A percentile compares a stretch with the other conserved stretches of the same genome.
phyloP scores from a whole-genome alignment of 2,888 invertebrate genomes.

The Chouioia cunea region DNA sequence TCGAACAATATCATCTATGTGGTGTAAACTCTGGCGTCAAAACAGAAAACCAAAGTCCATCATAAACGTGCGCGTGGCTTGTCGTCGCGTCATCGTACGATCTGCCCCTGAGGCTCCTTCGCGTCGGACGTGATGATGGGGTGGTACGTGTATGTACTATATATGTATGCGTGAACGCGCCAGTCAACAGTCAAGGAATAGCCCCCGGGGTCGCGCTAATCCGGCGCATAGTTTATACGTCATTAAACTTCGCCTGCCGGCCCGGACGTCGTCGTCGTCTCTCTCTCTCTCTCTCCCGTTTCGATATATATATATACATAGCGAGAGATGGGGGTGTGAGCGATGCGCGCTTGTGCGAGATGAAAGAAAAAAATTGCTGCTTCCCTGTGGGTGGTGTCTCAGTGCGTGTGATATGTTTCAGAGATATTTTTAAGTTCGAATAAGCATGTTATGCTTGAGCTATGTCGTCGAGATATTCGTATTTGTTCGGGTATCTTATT shows the following conservation, averaged over 20 bases:
- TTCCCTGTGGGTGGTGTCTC: neutral
- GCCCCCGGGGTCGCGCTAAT: constrained; percentile 58
- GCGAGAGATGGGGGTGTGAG: too few species aligned
- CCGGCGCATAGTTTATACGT: constrained; percentile 69
- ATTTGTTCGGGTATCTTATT: too few species aligned
- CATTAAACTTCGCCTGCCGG: constrained; percentile 62
- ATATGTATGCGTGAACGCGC: constrained; percentile 17
- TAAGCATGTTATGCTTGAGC: too few species aligned
- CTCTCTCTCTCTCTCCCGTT: neutral
- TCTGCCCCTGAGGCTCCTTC: constrained; percentile 23
- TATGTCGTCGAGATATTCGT: too few species aligned
- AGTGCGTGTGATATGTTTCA: too few species aligned
- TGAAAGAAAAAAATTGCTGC: too few species aligned
- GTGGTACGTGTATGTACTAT: neutral
- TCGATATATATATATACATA: neutral
- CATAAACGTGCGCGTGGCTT: constrained; percentile 5
- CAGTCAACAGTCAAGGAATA: constrained; percentile 27
- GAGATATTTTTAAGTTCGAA: too few species aligned
- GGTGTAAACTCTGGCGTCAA: too few species aligned
- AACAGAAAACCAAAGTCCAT: neutral
- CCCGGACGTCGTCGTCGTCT: constrained; percentile 14
- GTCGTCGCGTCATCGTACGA: constrained; percentile 15
- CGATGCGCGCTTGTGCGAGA: too few species aligned
- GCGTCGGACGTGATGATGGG: constrained; percentile 23
- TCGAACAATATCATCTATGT: too few species aligned